A percentile compares a stretch with the other conserved stretches of the same genome.
phyloP scores from a whole-genome alignment of 2,888 invertebrate genomes.

The Sesamia inferens region DNA sequence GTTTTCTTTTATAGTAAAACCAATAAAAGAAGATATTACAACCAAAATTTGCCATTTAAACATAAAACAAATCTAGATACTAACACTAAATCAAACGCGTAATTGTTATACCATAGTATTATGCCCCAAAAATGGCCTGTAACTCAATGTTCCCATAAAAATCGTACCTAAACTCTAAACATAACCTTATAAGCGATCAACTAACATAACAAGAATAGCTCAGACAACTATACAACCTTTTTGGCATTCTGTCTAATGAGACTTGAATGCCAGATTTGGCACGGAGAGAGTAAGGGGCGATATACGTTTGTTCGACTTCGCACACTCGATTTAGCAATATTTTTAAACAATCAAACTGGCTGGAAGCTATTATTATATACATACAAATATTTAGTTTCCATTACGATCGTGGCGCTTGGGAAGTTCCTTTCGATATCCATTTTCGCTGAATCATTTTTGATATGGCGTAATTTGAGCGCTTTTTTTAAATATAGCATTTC shows the following conservation, averaged over 20 bases:
- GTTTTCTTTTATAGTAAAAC: not conserved
- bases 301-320: not conserved
- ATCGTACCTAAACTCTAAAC: conserved; percentile 12
- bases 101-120: not conserved
- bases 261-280: conserved; percentile 61
- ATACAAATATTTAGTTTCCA: no score
- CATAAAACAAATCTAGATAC: not conserved
- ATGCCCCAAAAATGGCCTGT: not conserved
- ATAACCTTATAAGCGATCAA: conserved; percentile 33
- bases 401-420: not conserved
- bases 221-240: conserved; percentile 30
- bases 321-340: not conserved
- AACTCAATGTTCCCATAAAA: conserved; percentile 6
- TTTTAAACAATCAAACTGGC: not conserved
- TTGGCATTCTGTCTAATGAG: conserved; percentile 40
- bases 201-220: conserved; percentile 21
- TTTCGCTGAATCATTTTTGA: not conserved
- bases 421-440: not conserved
- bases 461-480: no score
- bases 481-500: not conserved
- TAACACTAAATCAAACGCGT: conserved; percentile 27
- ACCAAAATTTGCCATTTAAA: not conserved
- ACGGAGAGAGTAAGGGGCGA: conserved; percentile 28
- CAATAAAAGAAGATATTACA: not conserved
- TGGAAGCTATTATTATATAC: not conserved